Percentiles rank a stretch among this genome's conserved stretches.
Evolutionary conservation across 2,888 invertebrate genomes (phyloP).

Genomic region (Eudasyphora cyanicolor): DNA sequence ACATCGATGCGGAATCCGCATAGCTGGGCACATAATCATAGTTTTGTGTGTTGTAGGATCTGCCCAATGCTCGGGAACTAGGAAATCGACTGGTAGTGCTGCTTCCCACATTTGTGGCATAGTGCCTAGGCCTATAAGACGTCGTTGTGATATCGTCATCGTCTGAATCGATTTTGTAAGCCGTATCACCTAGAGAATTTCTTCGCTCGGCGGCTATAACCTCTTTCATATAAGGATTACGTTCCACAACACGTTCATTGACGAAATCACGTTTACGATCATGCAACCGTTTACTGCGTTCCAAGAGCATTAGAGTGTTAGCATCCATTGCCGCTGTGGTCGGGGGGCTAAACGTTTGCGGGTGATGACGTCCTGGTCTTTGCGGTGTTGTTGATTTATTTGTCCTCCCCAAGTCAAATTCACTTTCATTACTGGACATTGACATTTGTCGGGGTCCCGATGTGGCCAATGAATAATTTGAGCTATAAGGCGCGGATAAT

Average conservation of each 20-base stretch:
- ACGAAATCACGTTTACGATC: conserved; percentile 79
- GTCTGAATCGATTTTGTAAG: conserved; percentile 27
- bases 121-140: conserved; percentile 70
- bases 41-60: conserved; percentile 58
- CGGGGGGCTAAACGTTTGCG: conserved; percentile 39
- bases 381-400: conserved; percentile 63
- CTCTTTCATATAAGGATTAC: conserved; percentile 79
- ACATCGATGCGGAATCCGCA: conserved; percentile 43
- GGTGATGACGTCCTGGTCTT: conserved; percentile 66
- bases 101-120: neutral
- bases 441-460: conserved; percentile 46
- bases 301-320: conserved; percentile 75
- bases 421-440: conserved; percentile 70
- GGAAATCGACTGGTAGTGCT: conserved; percentile 75
- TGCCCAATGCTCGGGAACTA: conserved; percentile 70
- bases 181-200: conserved; percentile 31
- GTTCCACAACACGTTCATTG: conserved; percentile 77
- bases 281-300: conserved; percentile 78
- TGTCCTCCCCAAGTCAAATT: conserved; percentile 59
- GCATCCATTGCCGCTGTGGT: conserved; percentile 68
- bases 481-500: conserved; percentile 56
- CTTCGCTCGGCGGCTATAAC: conserved; percentile 72
- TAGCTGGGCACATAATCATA: conserved; percentile 62
- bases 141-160: conserved; percentile 65
- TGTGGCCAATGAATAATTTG: conserved; percentile 67